Percentiles rank a stretch among this genome's conserved stretches.
phyloP scores from a whole-genome alignment of 2,797 vertebrate genomes.

The Pangasius larnaudii region DNA sequence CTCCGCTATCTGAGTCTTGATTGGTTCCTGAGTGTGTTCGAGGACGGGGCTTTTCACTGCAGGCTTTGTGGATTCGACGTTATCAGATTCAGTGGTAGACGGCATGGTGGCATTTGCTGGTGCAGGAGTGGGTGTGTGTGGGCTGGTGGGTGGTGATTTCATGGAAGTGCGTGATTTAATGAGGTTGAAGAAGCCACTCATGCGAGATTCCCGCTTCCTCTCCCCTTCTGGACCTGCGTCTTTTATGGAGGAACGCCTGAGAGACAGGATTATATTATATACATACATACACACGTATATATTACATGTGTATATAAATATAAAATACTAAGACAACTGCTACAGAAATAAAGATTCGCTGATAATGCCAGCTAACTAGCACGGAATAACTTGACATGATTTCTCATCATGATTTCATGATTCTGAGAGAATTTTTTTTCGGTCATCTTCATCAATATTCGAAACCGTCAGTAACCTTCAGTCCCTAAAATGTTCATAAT shows the following conservation, averaged over 20 bases:
- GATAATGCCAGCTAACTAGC: background rate
- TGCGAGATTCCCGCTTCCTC: slow-evolving; percentile 89
- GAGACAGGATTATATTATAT: background rate
- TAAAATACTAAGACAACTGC: background rate
- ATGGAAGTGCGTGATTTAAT: slow-evolving; percentile 86
- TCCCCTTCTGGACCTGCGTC: slow-evolving; percentile 68
- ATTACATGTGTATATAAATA: too few relatives aligned
- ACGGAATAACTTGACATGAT: background rate
- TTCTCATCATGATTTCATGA: too few relatives aligned
- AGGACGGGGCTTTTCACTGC: slow-evolving; percentile 56
- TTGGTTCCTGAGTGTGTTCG: slow-evolving; percentile 64
- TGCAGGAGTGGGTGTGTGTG: slow-evolving; percentile 39
- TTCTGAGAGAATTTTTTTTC: background rate
- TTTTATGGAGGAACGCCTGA: slow-evolving; percentile 22
- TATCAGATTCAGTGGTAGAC: slow-evolving; percentile 64
- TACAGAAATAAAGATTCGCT: background rate
- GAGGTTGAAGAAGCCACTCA: slow-evolving; percentile 90
- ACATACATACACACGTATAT: too few relatives aligned
- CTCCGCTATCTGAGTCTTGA: slow-evolving; percentile 47
- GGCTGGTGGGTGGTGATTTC: slow-evolving; percentile 54
- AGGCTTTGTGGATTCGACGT: slow-evolving; percentile 61
- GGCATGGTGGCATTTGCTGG: slow-evolving; percentile 4
- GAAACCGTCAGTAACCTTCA: background rate
- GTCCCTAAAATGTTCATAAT: background rate
- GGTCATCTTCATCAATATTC: background rate